Percentiles rank a stretch among this genome's conserved stretches.
These are phyloP conservation scores for Dendropsophus ebraccatus DNA, from an alignment of 2,113 vertebrate genomes.

Conservation along the genomic window DNA sequence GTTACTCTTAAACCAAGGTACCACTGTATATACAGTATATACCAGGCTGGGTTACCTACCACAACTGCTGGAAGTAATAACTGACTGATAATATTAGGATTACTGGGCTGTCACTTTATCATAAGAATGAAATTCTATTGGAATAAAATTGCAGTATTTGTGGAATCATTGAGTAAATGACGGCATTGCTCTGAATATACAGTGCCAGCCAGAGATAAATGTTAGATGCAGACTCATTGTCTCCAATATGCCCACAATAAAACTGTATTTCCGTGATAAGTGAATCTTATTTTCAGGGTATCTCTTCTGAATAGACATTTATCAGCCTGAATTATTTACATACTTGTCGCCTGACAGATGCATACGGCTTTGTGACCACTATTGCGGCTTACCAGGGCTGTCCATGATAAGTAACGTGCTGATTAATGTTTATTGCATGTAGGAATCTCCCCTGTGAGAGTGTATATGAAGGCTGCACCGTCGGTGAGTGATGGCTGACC, in stretches of 20 bases:
- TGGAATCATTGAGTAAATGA: neutral
- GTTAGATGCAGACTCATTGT: slow-evolving; percentile 3
- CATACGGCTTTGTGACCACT: slow-evolving; percentile 19
- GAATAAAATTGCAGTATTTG: neutral
- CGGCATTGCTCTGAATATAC: neutral
- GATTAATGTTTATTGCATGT: slow-evolving; percentile 14
- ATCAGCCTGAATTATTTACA: slow-evolving; percentile 37
- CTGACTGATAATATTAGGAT: too few relatives aligned
- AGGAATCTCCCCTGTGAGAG: neutral
- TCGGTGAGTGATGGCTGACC: slow-evolving; percentile 16
- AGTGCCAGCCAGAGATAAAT: neutral
- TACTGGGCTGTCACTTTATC: too few relatives aligned
- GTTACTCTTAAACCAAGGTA: too few relatives aligned
- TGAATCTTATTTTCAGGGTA: slow-evolving; percentile 21
- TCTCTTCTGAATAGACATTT: slow-evolving; percentile 11
- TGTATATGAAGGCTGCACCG: slow-evolving; percentile 16
- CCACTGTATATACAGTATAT: too few relatives aligned
- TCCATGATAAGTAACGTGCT: slow-evolving; percentile 14
- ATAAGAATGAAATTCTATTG: neutral
- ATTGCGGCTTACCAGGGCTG: neutral
- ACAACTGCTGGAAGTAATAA: too few relatives aligned
- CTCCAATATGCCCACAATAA: slow-evolving; percentile 17
- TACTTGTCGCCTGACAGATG: slow-evolving; percentile 32
- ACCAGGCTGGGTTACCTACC: too few relatives aligned
- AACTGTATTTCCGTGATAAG: slow-evolving; percentile 19